Percentiles rank a stretch among this genome's conserved stretches.
phyloP scores from a whole-genome alignment of 2,113 vertebrate genomes.

The Oenanthe melanoleuca region DNA sequence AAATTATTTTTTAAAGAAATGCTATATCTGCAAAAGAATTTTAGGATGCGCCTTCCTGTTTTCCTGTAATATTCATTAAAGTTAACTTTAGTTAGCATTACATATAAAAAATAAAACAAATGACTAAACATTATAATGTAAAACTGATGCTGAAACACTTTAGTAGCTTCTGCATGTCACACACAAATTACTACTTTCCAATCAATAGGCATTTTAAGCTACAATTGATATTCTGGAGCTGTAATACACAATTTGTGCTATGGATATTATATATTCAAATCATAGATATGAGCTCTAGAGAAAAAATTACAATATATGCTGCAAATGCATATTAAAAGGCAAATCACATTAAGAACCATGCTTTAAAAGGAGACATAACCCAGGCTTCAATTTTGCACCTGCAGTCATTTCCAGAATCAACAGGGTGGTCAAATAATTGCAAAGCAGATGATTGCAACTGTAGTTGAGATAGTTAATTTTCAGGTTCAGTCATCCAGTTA shows the following conservation, averaged over 20 bases:
- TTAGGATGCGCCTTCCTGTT: not conserved
- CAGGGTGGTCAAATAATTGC: not conserved
- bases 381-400: conserved; percentile 36
- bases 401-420: conserved; percentile 18
- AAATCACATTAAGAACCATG: conserved; percentile 17
- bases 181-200: not conserved
- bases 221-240: conserved; percentile 13
- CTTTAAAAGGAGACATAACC: conserved; percentile 25
- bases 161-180: not conserved
- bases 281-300: not conserved
- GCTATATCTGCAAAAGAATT: not conserved
- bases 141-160: not conserved
- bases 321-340: not conserved
- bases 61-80: not conserved
- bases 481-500: not conserved
- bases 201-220: conserved; percentile 24
- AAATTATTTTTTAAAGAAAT: not conserved
- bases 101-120: not conserved
- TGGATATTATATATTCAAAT: conserved; percentile 33
- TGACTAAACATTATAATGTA: not conserved
- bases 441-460: not conserved
- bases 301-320: conserved; percentile 25
- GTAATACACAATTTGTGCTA: not conserved
- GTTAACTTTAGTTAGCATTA: not conserved
- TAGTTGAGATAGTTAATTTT: conserved; percentile 3